Percentiles rank a stretch among this genome's conserved stretches.
Evolutionary conservation across 2,888 invertebrate genomes (phyloP).

Genomic region (Coleophora deauratella): DNA sequence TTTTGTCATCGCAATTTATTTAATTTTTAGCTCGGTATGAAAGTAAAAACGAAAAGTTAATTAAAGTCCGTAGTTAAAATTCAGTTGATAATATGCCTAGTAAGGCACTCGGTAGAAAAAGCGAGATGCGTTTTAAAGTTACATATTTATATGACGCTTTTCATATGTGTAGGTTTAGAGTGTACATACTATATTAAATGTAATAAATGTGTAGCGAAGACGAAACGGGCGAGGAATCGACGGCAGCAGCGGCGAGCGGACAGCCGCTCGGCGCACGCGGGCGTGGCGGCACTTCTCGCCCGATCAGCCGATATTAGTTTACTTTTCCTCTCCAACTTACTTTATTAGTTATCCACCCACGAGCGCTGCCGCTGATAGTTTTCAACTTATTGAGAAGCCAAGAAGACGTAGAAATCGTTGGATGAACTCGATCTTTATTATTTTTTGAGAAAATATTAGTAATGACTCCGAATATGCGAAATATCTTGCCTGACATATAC

Average conservation of each 20-base stretch:
- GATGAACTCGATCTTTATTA: conserved; percentile 10
- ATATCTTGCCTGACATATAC: not conserved
- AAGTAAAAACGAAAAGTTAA: no score
- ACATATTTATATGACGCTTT: no score
- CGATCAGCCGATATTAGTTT: conserved; percentile 72
- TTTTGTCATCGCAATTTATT: no score
- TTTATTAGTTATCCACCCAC: conserved; percentile 67
- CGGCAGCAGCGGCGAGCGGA: conserved; percentile 18
- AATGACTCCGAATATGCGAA: not conserved
- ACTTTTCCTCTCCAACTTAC: conserved; percentile 72
- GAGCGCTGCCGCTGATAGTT: conserved; percentile 59
- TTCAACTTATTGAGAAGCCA: conserved; percentile 62
- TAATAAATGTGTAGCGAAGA: conserved; percentile 61
- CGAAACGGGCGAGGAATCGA: conserved; percentile 25
- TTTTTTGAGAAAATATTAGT: conserved; percentile 7
- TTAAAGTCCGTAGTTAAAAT: no score
- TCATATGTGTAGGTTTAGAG: conserved; percentile 16
- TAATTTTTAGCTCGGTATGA: no score
- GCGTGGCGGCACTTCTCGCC: conserved; percentile 36
- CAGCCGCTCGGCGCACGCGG: conserved; percentile 18
- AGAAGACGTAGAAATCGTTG: conserved; percentile 30
- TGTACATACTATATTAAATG: conserved; percentile 45
- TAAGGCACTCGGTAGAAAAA: no score
- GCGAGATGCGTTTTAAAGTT: no score
- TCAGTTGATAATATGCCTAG: no score